Base-by-base conservation (phyloP, 2,888 invertebrate species). In the Oligia fasciuncula region DNA sequence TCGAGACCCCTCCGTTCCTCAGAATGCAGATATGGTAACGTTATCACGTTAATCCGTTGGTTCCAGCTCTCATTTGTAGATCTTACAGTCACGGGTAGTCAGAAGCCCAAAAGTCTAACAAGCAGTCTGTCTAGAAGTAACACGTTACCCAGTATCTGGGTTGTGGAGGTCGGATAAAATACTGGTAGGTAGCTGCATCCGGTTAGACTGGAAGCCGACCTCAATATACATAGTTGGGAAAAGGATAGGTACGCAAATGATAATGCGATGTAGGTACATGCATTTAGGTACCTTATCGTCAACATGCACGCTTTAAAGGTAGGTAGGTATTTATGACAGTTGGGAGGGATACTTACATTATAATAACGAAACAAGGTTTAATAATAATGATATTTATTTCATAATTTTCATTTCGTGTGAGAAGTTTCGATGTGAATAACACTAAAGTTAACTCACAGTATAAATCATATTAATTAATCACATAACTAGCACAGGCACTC, bases 401-500 rank as follows among this genome's bases (percentile, higher is more conserved):
- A 87, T 87, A 90, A 90, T 92, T 92, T 90, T 90, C 91, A 93
- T 91, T 92, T 91, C 76, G 70, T 89, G 88, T 89, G 91, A 92
- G 90, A 91, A 90, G 82, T 90, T 88, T 88, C 84, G 88, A 85
- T 81, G 79, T 77, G 88, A 85, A 88, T 81, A 87, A 85, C 80
- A 86, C 85, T 87, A 89, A 81, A 82, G 73, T 85, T 89, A 90
- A 89, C 88, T 91, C 90, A 91, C 91, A 88, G 78, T 89, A 89
- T 87, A 60, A 54, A 29, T 84, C 78, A 86, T 73, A n/a, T n/a
- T n/a, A 77, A 76, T 86, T 79, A 89, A 88, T 91, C 89, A 88
- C 90, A 90, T 86, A 88, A 90, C 89, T 92, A 91, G 88, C 90
- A 88, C 94, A 92, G 91, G 89, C 94, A 92, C 91, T 93, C 92